Base-by-base conservation (phyloP, 2,797 vertebrate genomes). In the Propithecus perrieri region DNA sequence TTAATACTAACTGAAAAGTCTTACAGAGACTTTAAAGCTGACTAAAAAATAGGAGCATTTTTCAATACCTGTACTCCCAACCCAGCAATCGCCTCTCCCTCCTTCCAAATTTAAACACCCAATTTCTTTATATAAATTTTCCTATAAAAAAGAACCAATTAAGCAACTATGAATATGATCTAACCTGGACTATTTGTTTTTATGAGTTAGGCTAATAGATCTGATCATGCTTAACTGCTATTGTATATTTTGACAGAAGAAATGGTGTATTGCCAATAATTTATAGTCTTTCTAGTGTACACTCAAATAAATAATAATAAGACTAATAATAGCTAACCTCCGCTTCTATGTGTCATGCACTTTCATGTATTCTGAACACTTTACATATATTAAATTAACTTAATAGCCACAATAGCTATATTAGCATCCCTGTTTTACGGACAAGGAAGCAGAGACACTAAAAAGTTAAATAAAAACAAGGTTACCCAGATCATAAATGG, bases 121-220 rank as follows among this genome's bases (percentile, higher is more conserved):
- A 72, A 55, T 92, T 96, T 96, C n/a, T 85, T 89, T 81, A 57
- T 83, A 53, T n/a, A 84, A 93, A 84, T 28, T 57, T 95, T 81
- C 63, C 14, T 48, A 78, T 53, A 15, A 75, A 78, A 59, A 38
- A 57, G 18, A 75, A 85, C 41, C 33, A 96, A 87, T 55, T 83
- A 94, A 92, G 43, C 28, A 85, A 63, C 30, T 74, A 79, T 30
- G 41, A 50, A 94, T 92, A 91, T 90, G 7, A 59, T 85, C 33
- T 74, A 93, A 69, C 7, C 15, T 78, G 57, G 11, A 69, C 22
- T 88, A 53, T 20, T 85, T 95, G 50, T 10, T 92, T 97, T 94
- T 63, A 55, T 75, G 26, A 76, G 30, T 61, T 93, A 78, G 4
- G 20, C 41, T 85, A 87, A 57, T 59, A 90, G 22, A 75, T 43